Evolutionary conservation across 2,888 invertebrate species (phyloP).

Genomic region (Lithophane ornitopus): DNA sequence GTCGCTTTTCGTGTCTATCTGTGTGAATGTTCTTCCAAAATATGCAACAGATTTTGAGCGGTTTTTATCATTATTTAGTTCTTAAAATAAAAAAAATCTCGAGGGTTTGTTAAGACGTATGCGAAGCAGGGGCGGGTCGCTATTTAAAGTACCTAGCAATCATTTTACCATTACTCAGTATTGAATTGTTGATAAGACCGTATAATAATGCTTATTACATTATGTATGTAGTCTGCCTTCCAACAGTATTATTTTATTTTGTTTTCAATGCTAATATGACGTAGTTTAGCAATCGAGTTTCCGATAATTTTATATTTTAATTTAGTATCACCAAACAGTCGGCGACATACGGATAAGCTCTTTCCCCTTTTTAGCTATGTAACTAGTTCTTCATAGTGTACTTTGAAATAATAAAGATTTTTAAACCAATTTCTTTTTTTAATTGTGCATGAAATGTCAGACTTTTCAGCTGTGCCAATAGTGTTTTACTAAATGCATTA

Average conservation of each 20-base stretch:
- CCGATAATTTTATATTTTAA: not conserved
- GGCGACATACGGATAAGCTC: not conserved
- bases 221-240: not conserved
- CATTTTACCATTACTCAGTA: not conserved
- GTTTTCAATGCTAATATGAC: not conserved
- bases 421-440: slow-evolving; percentile 21
- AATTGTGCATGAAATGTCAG: slow-evolving; percentile 10
- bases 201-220: not conserved
- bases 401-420: slow-evolving; percentile 23
- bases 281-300: not conserved
- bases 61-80: no score
- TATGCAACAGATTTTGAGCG: no score
- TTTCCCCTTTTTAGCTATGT: slow-evolving; percentile 6
- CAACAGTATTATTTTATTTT: not conserved
- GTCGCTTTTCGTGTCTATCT: no score
- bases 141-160: no score
- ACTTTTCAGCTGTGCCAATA: slow-evolving; percentile 12
- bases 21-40: no score
- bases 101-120: no score
- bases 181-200: not conserved
- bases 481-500: not conserved
- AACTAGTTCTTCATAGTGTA: not conserved
- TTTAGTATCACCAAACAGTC: slow-evolving; percentile 3
- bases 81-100: no score
- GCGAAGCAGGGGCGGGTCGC: no score